phyloP scores from a whole-genome alignment of 2,888 invertebrate species.

The Heterodera filipjevi region DNA sequence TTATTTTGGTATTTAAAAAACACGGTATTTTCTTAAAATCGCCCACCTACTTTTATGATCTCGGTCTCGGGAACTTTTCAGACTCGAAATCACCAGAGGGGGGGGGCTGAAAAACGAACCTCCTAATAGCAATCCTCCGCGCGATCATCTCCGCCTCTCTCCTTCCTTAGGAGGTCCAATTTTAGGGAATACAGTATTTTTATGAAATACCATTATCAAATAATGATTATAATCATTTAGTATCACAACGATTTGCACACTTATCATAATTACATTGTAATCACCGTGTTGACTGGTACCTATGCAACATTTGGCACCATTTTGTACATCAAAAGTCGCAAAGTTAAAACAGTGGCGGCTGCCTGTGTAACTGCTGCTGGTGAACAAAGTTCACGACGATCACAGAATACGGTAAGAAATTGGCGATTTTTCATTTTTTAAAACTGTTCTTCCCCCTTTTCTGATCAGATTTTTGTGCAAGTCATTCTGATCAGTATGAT shows the following conservation, averaged over 20 bases:
- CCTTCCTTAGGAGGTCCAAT: no score
- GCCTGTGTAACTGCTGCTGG: neutral
- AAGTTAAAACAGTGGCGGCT: neutral
- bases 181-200: no score
- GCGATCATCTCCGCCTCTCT: no score
- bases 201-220: no score
- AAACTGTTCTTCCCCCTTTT: neutral
- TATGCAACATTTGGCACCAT: slow-evolving; percentile 30
- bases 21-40: no score
- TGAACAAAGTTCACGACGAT: neutral
- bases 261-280: slow-evolving; percentile 35
- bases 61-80: no score
- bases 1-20: no score
- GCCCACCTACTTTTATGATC: no score
- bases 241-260: slow-evolving; percentile 28
- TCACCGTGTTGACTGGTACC: slow-evolving; percentile 23
- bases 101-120: no score
- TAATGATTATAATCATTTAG: neutral
- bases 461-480: slow-evolving; percentile 20
- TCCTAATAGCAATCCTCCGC: no score
- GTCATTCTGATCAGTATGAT: slow-evolving; percentile 27
- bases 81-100: no score
- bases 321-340: slow-evolving; percentile 19
- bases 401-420: slow-evolving; percentile 17
- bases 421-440: neutral